Conservation (phyloP, 1,140 invertebrate species). For the Belonocnema kinseyi region DNA sequence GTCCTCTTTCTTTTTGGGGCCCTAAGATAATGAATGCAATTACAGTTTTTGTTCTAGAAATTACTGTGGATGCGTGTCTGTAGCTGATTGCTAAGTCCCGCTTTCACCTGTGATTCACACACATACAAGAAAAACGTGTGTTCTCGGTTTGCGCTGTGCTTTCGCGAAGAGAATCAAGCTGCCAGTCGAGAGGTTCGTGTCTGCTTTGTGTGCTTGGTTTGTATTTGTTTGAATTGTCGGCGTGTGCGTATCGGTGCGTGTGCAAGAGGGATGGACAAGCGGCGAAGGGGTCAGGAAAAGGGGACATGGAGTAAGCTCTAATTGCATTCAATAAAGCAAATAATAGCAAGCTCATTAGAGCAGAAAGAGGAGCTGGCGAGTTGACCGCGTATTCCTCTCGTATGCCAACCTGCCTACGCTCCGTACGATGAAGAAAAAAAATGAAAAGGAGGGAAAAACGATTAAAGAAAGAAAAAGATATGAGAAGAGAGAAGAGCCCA, state of each 20-base stretch:
- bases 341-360: slow-evolving; percentile 75
- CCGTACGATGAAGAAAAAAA: slow-evolving; percentile 46
- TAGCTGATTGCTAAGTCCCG: slow-evolving; percentile 65
- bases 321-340: slow-evolving; percentile 75
- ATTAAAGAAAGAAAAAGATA: slow-evolving; percentile 7
- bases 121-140: slow-evolving; percentile 41
- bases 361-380: slow-evolving; percentile 64
- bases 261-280: slow-evolving; percentile 38
- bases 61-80: slow-evolving; percentile 67
- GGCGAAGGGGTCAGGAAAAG: slow-evolving; percentile 46
- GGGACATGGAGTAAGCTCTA: slow-evolving; percentile 72
- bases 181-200: not conserved
- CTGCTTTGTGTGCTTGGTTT: slow-evolving; percentile 32
- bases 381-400: slow-evolving; percentile 59
- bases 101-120: slow-evolving; percentile 27
- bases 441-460: slow-evolving; percentile 13
- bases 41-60: slow-evolving; percentile 71
- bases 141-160: slow-evolving; percentile 45
- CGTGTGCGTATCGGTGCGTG: slow-evolving; percentile 42
- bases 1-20: slow-evolving; percentile 60
- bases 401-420: slow-evolving; percentile 66
- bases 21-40: slow-evolving; percentile 70
- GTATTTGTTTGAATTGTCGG: slow-evolving; percentile 35
- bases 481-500: slow-evolving; percentile 7
- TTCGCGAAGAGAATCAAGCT: slow-evolving; percentile 27